Percentiles rank a stretch among this genome's conserved stretches.
These are phyloP conservation scores for Hirtodrosophila trivittata DNA, from an alignment of 2,888 invertebrate genomes.

Conservation along the genomic window DNA sequence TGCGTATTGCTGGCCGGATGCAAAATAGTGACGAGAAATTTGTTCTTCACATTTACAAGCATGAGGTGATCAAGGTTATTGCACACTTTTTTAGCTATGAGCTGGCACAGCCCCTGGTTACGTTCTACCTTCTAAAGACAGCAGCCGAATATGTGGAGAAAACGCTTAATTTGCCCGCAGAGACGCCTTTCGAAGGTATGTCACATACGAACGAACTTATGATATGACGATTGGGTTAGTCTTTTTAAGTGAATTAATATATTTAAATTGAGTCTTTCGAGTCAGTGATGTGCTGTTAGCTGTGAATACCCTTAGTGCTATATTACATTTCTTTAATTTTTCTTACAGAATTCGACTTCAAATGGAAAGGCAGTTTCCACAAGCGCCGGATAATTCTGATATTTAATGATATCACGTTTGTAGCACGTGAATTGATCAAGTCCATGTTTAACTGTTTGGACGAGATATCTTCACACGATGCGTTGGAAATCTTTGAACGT, in stretches of 20 bases:
- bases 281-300: too few relatives aligned
- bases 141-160: conserved; percentile 89
- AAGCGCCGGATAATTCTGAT: conserved; percentile 89
- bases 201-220: too few relatives aligned
- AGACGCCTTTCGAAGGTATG: conserved; percentile 67
- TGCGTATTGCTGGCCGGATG: conserved; percentile 86
- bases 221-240: too few relatives aligned
- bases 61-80: conserved; percentile 90
- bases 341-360: conserved; percentile 52
- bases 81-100: conserved; percentile 89
- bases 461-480: conserved; percentile 90
- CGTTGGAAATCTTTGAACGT: conserved; percentile 91
- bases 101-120: conserved; percentile 88
- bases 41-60: conserved; percentile 87
- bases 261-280: too few relatives aligned
- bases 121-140: conserved; percentile 89
- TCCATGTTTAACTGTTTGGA: conserved; percentile 87
- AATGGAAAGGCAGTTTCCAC: conserved; percentile 63
- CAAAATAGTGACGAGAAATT: conserved; percentile 83
- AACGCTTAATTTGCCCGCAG: conserved; percentile 87
- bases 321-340: too few relatives aligned
- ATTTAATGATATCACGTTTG: conserved; percentile 88
- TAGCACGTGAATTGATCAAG: conserved; percentile 87
- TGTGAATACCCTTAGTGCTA: too few relatives aligned
- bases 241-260: too few relatives aligned